phyloP scores from a whole-genome alignment of 2,888 invertebrate genomes.

The Pardosa pseudoannulata region DNA sequence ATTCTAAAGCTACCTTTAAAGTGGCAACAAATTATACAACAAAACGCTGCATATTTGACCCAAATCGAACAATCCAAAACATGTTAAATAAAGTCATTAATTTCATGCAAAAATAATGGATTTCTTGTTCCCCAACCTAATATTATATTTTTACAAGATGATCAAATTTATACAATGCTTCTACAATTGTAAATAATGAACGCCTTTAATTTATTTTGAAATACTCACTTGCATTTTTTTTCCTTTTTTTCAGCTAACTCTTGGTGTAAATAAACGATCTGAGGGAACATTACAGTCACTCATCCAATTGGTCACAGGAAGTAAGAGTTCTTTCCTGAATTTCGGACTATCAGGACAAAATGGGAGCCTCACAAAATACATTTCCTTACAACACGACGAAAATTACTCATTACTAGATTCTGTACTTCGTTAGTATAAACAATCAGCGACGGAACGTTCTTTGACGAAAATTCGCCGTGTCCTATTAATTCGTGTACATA shows the following conservation, averaged over 20 bases:
- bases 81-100: too few relatives aligned
- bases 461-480: not conserved
- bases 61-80: too few relatives aligned
- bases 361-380: not conserved
- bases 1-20: too few relatives aligned
- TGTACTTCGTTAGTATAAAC: not conserved
- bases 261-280: not conserved
- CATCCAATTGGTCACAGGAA: not conserved
- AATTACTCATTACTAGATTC: not conserved
- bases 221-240: not conserved
- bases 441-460: not conserved
- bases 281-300: not conserved
- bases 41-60: too few relatives aligned
- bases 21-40: too few relatives aligned
- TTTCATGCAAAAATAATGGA: too few relatives aligned
- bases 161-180: too few relatives aligned
- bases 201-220: too few relatives aligned
- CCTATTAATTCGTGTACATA: conserved; percentile 43
- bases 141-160: too few relatives aligned
- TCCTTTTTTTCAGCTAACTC: not conserved
- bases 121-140: too few relatives aligned
- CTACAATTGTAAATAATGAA: too few relatives aligned
- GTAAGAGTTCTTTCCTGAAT: not conserved
- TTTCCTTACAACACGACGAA: not conserved
- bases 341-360: not conserved